Base-by-base conservation (phyloP, 2,888 invertebrate genomes). In the Resseliella maxima region DNA sequence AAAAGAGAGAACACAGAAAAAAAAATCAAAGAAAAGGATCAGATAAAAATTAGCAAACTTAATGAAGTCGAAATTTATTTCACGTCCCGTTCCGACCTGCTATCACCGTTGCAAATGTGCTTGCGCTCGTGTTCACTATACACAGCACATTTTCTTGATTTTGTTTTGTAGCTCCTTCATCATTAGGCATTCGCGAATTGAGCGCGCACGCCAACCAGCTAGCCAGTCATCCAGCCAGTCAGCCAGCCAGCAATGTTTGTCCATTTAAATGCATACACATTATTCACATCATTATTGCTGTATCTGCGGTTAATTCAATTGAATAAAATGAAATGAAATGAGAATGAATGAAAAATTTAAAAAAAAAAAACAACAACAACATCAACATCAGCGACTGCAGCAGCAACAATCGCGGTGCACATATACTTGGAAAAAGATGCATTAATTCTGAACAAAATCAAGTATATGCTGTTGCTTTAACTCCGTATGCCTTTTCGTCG, bases 41-140 rank as follows among this genome's bases (percentile, higher is more conserved):
- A 83, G 83, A 83, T 83, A 83, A 83, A 83, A 83, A 83, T 83
- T 83, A 83, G 38, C 83, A 83, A 83, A 83, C 38, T 83, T 83
- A 83, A 83, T 83, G 83, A 83, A 83, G 83, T 83, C 83, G 38
- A 83, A 83, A 83, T 83, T 83, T 83, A 83, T 83, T 83, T 83
- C 83, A 83, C 83, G 83, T 83, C 24, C 38, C 83, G 24, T 38
- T 83, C 36, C 81, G 24, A 64, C 31, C 64, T 64, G 15, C 72
- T 83, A 0, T n/a, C 24, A 38, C 38, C 36, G n/a, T 12, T 50
- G 50, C 18, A 50, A 12, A 21, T 21, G 50, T 59, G 18, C 24
- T n/a, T 24, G 59, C 59, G 59, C n/a, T 5, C n/a, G 24, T 0
- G 59, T 36, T 6, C 1, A 1, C 1, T 36, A 15, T 18, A 15